Percentiles rank a stretch among this genome's conserved stretches.
phyloP scores from a whole-genome alignment of 1,140 invertebrate species.

The Tetranychus urticae region DNA sequence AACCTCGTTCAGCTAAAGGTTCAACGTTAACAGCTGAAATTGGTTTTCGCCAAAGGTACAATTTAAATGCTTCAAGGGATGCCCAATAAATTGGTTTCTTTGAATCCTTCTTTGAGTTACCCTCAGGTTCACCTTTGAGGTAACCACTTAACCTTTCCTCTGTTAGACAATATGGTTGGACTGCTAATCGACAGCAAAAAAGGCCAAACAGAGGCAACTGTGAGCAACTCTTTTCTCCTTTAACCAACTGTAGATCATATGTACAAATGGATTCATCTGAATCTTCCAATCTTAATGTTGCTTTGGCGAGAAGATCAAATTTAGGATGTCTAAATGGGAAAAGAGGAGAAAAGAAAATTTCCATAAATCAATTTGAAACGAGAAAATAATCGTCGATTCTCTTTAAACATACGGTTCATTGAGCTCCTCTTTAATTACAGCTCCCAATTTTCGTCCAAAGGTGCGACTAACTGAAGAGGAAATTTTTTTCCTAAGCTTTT shows the following conservation, averaged over 20 bases:
- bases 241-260: conserved; percentile 21
- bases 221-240: conserved; percentile 24
- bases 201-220: conserved; percentile 42
- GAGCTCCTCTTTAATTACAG: conserved; percentile 19
- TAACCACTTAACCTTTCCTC: conserved; percentile 29
- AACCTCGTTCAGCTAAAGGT: not conserved
- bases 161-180: conserved; percentile 34
- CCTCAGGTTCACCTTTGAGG: conserved; percentile 21
- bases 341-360: not conserved
- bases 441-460: conserved; percentile 35
- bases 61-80: conserved; percentile 20
- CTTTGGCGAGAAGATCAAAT: conserved; percentile 39
- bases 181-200: conserved; percentile 43
- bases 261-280: conserved; percentile 29
- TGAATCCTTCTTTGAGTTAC: conserved; percentile 1
- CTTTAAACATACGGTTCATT: conserved; percentile 3
- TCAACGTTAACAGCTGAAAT: not conserved
- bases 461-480: conserved; percentile 40
- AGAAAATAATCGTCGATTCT: not conserved
- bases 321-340: conserved; percentile 32
- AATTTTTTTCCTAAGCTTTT: conserved; percentile 39
- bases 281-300: conserved; percentile 32
- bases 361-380: not conserved
- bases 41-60: conserved; percentile 19
- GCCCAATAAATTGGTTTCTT: not conserved